Base-by-base conservation (phyloP, 2,797 vertebrate species). In the Hyperoplus immaculatus region DNA sequence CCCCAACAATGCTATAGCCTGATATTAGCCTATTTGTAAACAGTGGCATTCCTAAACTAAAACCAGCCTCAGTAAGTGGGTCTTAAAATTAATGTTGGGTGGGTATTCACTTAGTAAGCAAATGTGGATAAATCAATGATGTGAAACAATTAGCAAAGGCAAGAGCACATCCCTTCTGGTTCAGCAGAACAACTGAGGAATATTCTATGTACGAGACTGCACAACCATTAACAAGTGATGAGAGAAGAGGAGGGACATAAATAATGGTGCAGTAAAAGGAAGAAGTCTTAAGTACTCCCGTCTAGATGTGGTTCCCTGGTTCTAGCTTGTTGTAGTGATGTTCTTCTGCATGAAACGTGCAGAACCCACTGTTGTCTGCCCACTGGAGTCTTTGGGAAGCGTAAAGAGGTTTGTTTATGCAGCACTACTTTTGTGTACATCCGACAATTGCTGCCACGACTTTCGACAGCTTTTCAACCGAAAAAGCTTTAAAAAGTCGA, bases 361-460 rank as follows among this genome's bases (percentile, higher is more conserved):
- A 82, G 80, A 84, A 77, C 72, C 80, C 73, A 14, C 70, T 4
- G 64, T 29, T 47, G 67, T 82, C 54, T 61, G 53, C 61, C 71
- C 66, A 50, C 69, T 78, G 84, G 78, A 80, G 81, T 83, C 86
- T 85, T 78, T 83, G 79, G 81, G 91, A 81, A 87, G 82, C 82
- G 84, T 87, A 75, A 89, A 90, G 81, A 89, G 89, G 90, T 93
- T 93, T 94, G 93, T 93, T 94, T 93, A 90, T 91, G 93, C 90
- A 90, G 93, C 86, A 91, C 93, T 94, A 94, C 93, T 94, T 94
- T 89, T 83, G 90, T 94, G 66, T 90, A 82, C 94, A 87, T 93
- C 94, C 92, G 94, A 94, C 82, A 74, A 60, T 66, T 53, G 72
- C 72, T 50, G 42, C 5, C 53, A 63, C 64, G n/a, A 36, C 47